Conservation (phyloP, 2,888 invertebrate genomes). For the Copidosoma aretas region DNA sequence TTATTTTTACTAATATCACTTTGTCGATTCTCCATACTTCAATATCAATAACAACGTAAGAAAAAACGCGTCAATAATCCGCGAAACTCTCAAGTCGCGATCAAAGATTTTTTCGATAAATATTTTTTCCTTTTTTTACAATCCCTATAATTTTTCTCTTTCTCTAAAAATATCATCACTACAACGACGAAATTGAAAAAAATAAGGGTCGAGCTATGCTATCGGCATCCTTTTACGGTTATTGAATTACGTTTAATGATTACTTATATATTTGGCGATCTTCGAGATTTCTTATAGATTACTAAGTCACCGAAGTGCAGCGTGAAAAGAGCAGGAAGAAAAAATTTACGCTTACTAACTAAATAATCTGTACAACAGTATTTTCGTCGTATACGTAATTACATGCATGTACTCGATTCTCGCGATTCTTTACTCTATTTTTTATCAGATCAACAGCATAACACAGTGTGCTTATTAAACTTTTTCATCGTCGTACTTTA, state of each 20-base stretch:
- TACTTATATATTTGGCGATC: conserved; percentile 8
- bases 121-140: neutral
- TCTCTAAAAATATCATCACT: no score
- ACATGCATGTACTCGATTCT: conserved; percentile 7
- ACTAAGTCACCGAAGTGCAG: conserved; percentile 12
- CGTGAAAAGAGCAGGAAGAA: conserved; percentile 19
- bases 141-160: no score
- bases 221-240: conserved; percentile 16
- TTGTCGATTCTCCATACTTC: conserved; percentile 1
- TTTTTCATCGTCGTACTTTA: conserved; percentile 28
- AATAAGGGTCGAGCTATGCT: conserved; percentile 19
- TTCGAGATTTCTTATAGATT: neutral
- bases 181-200: conserved; percentile 8
- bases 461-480: conserved; percentile 18
- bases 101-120: conserved; percentile 9
- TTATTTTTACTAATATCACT: conserved; percentile 1
- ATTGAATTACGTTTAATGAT: conserved; percentile 9
- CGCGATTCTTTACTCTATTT: conserved; percentile 9
- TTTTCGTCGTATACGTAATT: conserved; percentile 4
- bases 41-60: conserved; percentile 26
- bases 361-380: conserved; percentile 29
- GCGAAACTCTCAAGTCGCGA: conserved; percentile 12
- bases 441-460: conserved; percentile 17
- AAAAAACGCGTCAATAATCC: conserved; percentile 18
- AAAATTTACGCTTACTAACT: conserved; percentile 32